Evolutionary conservation across 1,140 invertebrate genomes (phyloP).

Genomic region (Brachionus paranguensis): DNA sequence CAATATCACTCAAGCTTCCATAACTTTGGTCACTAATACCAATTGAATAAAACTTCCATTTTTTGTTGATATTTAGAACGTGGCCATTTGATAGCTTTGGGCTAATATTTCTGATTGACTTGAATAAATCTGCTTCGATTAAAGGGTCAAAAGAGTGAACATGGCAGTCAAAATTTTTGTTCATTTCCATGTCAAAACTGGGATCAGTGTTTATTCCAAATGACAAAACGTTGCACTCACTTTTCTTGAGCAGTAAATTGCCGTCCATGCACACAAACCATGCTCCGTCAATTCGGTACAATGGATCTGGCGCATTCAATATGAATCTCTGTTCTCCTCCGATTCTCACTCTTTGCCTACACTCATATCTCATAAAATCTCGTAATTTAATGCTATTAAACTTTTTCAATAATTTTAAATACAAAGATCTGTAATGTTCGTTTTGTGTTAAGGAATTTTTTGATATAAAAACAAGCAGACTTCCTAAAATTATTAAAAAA

Average conservation of each 20-base stretch:
- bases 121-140: not conserved
- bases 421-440: not conserved
- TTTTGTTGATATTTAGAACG: not conserved
- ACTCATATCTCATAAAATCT: not conserved
- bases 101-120: not conserved
- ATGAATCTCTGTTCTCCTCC: not conserved
- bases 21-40: not conserved
- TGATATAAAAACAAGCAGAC: not conserved
- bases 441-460: not conserved
- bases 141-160: not conserved
- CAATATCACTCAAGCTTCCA: not conserved
- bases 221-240: not conserved
- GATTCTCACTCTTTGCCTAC: not conserved
- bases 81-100: not conserved
- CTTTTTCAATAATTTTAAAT: not conserved
- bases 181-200: not conserved
- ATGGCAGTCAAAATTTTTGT: not conserved
- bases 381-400: not conserved
- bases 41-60: not conserved
- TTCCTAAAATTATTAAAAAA: not conserved
- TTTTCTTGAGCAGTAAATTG: not conserved
- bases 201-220: conserved; percentile 13
- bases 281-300: not conserved
- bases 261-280: conserved; percentile 4
- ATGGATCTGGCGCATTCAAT: not conserved